Evolutionary conservation across 2,797 vertebrate genomes (phyloP), one percentile per base, ranked within the genome.

Genomic region (Phrynocephalus vlangalii): DNA sequence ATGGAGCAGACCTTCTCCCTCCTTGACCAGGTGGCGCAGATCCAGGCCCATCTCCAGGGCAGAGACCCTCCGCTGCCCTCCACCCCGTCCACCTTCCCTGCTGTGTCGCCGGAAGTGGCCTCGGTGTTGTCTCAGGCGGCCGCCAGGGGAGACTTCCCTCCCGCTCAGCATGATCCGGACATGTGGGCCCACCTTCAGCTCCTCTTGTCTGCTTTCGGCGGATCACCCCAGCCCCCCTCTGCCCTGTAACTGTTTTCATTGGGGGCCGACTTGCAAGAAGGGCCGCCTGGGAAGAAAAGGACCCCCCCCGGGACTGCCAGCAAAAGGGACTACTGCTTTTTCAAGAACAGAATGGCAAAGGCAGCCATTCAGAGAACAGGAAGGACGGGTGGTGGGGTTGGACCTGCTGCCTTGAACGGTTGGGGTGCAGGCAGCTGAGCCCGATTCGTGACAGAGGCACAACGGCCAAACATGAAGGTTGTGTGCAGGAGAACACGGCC

Each of bases 41-140:
- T 95, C 87, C 91, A 83, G 38, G 28, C 73, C 33, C 88, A 87
- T 80, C 70, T 94, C 56, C 94, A 94, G 66, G 71, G 3, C 7
- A 60, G 77, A 85, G 78, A n/a, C 28, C 15, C 71, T 30, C 68
- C 22, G 2, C 15, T 52, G 1, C 0, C 30, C n/a, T 1, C 18
- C 9, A 5, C 52, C 30, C 50, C 48, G 0, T 22, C 38, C 26
- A 3, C 33, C 33, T 72, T 78, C 22, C 38, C 81, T 24, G 2
- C 4, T 3, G 9, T 68, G 44, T 30, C 75, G 1, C 73, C 48
- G 9, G 80, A 60, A 66, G n/a, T n/a, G 3, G 3, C 67, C 20
- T 72, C 73, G 1, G 44, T 10, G 0, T 72, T 50, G n/a, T 38
- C 84, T 71, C 88, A 78, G 24, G 20, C 7, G 4, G 24, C 2